Percentiles rank a stretch among this genome's conserved stretches.
phyloP scores from a whole-genome alignment of 2,113 vertebrate genomes.

The Mesembrinibis cayennensis region DNA sequence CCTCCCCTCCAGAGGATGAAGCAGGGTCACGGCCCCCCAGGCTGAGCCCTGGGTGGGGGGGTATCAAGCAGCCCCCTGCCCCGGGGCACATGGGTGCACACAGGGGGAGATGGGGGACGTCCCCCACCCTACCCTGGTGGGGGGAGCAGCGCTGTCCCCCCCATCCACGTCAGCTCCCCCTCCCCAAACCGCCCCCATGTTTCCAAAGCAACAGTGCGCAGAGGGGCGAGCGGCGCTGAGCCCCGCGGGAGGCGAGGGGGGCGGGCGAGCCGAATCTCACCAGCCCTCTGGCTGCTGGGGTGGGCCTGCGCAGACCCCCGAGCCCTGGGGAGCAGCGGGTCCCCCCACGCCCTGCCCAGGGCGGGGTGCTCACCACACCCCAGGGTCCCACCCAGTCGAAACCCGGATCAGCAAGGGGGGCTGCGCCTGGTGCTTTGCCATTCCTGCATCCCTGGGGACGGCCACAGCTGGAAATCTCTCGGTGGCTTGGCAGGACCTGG shows the following conservation, averaged over 20 bases:
- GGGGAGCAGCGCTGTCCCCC: background rate
- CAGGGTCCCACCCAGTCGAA: background rate
- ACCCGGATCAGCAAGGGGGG: background rate
- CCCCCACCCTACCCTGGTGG: accelerated
- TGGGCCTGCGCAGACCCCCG: background rate
- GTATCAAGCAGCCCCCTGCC: background rate
- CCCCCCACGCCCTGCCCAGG: background rate
- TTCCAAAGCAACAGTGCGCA: background rate
- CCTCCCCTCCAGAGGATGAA: background rate
- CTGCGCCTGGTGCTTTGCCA: background rate
- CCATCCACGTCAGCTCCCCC: background rate
- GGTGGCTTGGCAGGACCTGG: background rate
- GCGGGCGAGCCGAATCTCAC: accelerated
- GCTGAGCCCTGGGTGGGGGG: background rate
- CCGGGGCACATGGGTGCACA: accelerated
- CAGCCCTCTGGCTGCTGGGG: background rate
- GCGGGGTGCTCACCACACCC: no score
- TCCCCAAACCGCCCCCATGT: background rate
- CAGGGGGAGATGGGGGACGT: no score
- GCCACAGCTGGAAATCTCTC: accelerated
- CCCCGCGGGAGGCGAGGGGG: background rate
- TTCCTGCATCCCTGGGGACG: no score
- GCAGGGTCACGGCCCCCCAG: accelerated
- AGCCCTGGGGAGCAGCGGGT: background rate
- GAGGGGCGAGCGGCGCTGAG: background rate